These are phyloP conservation scores for Grammomys dolichurus DNA, from an alignment of 2,113 vertebrate genomes.

Conservation along the genomic window DNA sequence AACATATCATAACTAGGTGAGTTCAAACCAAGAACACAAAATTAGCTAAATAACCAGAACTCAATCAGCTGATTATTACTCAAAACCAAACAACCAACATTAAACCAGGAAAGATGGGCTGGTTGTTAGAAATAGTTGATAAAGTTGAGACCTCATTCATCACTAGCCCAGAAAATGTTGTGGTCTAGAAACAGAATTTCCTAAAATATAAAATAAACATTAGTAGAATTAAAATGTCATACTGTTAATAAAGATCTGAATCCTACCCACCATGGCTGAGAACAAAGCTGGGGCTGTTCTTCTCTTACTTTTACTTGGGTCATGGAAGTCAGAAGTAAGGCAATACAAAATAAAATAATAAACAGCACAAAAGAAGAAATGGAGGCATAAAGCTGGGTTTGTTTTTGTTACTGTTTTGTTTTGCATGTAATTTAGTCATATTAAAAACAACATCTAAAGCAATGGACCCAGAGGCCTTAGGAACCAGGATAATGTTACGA, in stretches of 20 bases:
- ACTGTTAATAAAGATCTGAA: too few relatives aligned
- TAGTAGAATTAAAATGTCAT: not conserved
- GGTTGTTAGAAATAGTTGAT: not conserved
- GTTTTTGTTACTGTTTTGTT: not conserved
- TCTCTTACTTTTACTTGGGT: not conserved
- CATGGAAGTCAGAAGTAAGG: not conserved
- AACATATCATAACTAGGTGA: not conserved
- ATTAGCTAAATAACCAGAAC: not conserved
- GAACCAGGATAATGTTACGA: not conserved
- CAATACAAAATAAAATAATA: not conserved
- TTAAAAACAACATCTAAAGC: not conserved
- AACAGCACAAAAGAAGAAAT: not conserved
- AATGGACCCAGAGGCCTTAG: not conserved
- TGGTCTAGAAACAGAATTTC: not conserved
- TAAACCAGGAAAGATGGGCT: not conserved
- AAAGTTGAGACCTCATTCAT: not conserved
- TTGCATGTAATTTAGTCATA: too few relatives aligned
- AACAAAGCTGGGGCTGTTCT: not conserved
- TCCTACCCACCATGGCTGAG: not conserved
- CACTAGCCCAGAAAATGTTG: not conserved
- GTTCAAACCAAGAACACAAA: not conserved
- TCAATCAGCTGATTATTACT: not conserved
- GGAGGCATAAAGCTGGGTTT: not conserved
- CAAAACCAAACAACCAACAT: not conserved
- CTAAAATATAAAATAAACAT: not conserved